phyloP scores from a whole-genome alignment of 2,797 vertebrate species.

The Tragelaphus eurycerus region DNA sequence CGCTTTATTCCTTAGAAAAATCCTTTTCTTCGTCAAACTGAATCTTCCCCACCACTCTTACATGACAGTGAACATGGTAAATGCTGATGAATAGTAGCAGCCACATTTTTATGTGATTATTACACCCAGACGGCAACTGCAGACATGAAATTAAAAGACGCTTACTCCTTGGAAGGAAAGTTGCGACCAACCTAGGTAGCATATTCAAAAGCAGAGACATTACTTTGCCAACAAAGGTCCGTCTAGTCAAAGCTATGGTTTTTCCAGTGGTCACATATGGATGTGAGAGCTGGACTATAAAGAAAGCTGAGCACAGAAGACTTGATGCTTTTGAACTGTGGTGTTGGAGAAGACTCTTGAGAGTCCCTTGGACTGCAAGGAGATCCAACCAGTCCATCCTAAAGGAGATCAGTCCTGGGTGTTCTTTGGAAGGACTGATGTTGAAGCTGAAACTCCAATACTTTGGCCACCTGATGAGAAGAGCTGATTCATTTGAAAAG shows the following conservation, averaged over 20 bases:
- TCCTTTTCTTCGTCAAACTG: not conserved
- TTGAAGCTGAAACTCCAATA: not conserved
- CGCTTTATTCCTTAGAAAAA: not conserved
- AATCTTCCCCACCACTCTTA: not conserved
- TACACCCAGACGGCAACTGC: not conserved
- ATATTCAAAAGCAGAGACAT: not conserved
- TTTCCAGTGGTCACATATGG: not conserved
- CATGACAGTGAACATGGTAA: not conserved
- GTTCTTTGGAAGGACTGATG: not conserved
- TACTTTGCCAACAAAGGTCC: not conserved
- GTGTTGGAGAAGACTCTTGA: not conserved
- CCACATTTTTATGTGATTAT: not conserved
- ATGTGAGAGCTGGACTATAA: not conserved
- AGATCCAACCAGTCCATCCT: not conserved
- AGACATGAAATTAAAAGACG: not conserved
- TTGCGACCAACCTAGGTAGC: not conserved
- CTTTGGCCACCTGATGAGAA: fast-evolving
- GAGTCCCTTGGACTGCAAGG: not conserved
- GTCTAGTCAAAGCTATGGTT: not conserved
- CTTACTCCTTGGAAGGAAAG: not conserved
- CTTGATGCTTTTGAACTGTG: not conserved
- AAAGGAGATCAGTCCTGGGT: not conserved
- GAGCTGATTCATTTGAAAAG: not conserved
- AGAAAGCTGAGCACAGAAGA: fast-evolving
- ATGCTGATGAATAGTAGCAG: not conserved